Base-by-base conservation (phyloP, 2,797 vertebrate species). In the Melanotaenia trifasciata region DNA sequence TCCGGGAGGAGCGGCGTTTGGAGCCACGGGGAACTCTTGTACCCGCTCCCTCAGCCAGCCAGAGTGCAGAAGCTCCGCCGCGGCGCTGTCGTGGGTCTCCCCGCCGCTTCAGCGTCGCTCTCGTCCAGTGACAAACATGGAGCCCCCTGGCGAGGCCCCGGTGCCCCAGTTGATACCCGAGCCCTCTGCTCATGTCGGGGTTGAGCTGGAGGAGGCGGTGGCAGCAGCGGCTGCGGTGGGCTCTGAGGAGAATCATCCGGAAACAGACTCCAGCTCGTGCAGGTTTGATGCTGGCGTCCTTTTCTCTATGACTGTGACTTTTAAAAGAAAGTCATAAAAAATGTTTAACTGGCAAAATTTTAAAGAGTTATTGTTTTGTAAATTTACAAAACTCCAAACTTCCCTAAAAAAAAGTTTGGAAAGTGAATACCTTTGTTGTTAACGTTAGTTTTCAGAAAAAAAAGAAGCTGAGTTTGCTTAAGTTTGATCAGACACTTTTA, bases 261-360 rank as follows among this genome's bases (percentile, higher is more conserved):
- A 97, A 87, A 96, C 96, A 20, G 97, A 98, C 91, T 96, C 96
- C 93, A 97, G 96, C 95, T 98, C 96, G 0, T 97, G 96, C 97
- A 98, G 97, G 97, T 98, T 95, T 81, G 71, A 65, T 33, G 28
- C 2, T 18, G 56, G 66, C 5, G 14, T 32, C n/a, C 40, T 16
- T 70, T 10, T 14, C 20, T 32, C 0, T n/a, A n/a, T n/a, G n/a
- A 16, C 10, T 20, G 9, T 1, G 74, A 24, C 18, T 67, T 58
- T 11, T 10, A 7, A 5, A 13, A n/a, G 10, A 72, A 84, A 80
- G 43, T 65, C 26, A 0, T 0, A 7, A 18, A 9, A 18, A 61
- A 35, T 12, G 14, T 10, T 40, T 40, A 60, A 65, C 53, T 32
- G 50, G 5, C 11, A 43, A 64, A 68, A 43, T 38, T 28, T 30